Evolutionary conservation across 2,797 vertebrate genomes (phyloP).

Genomic region (Gobionotothen gibberifrons): DNA sequence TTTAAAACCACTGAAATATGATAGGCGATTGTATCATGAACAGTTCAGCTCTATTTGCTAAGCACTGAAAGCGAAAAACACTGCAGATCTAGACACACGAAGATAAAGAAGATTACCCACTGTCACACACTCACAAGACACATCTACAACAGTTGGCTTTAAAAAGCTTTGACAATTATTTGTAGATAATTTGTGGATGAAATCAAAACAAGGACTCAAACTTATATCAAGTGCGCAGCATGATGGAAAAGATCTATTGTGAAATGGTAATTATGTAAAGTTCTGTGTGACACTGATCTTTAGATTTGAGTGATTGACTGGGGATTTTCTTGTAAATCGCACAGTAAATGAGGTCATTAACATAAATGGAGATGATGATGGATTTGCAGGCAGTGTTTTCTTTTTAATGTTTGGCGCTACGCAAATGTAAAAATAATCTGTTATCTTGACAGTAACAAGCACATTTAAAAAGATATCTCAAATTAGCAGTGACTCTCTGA

Average conservation of each 20-base stretch:
- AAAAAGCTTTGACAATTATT: not conserved
- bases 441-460: not conserved
- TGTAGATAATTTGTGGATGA: not conserved
- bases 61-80: not conserved
- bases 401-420: not conserved
- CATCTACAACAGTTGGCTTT: not conserved
- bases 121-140: not conserved
- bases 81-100: not conserved
- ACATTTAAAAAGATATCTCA: not conserved
- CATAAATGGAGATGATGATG: slow-evolving; percentile 10
- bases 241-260: not conserved
- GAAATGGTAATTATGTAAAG: not conserved
- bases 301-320: slow-evolving; percentile 2
- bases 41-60: not conserved
- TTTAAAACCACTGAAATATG: not conserved
- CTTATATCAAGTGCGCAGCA: not conserved
- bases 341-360: not conserved
- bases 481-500: too few species aligned
- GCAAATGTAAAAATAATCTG: not conserved
- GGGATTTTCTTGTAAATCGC: not conserved
- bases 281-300: not conserved
- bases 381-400: not conserved
- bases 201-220: not conserved
- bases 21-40: not conserved
- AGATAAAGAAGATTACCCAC: not conserved